These are phyloP conservation scores for Aphelinus certus DNA, from an alignment of 1,140 invertebrate species.

Conservation along the genomic window DNA sequence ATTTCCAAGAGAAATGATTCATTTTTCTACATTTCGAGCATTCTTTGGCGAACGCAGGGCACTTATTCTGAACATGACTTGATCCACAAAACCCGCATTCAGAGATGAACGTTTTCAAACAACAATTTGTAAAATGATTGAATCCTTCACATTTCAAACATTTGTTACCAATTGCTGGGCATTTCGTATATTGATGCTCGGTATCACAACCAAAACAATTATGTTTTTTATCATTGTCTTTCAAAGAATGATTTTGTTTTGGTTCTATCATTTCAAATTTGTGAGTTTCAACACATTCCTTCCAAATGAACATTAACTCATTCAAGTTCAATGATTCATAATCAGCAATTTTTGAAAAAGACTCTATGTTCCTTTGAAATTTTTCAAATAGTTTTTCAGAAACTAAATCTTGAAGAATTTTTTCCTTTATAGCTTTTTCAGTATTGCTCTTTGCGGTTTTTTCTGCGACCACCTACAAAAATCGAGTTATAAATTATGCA, in stretches of 20 bases:
- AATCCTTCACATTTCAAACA: slow-evolving; percentile 35
- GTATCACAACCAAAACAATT: slow-evolving; percentile 21
- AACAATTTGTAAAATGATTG: slow-evolving; percentile 37
- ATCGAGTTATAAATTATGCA: too few species aligned
- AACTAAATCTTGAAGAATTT: slow-evolving; percentile 38
- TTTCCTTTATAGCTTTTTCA: slow-evolving; percentile 35
- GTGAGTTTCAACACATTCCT: background rate
- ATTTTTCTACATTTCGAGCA: slow-evolving; percentile 38
- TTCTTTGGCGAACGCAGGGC: slow-evolving; percentile 27
- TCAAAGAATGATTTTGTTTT: slow-evolving; percentile 14
- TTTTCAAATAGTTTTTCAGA: slow-evolving; percentile 14
- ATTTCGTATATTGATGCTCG: slow-evolving; percentile 7
- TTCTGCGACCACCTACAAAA: slow-evolving; percentile 24
- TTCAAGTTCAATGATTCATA: slow-evolving; percentile 23
- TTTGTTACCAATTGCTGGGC: slow-evolving; percentile 27
- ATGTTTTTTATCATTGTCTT: background rate
- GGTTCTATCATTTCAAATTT: background rate
- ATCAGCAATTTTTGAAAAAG: slow-evolving; percentile 14
- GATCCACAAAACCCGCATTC: slow-evolving; percentile 37
- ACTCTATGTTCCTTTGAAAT: slow-evolving; percentile 9
- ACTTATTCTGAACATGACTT: slow-evolving; percentile 33
- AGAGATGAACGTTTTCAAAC: slow-evolving; percentile 21
- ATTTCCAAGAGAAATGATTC: slow-evolving; percentile 40
- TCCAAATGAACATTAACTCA: slow-evolving; percentile 34
- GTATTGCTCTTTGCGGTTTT: slow-evolving; percentile 31